Conservation (phyloP, 2,888 invertebrate genomes). For the Hirtodrosophila confusa region DNA sequence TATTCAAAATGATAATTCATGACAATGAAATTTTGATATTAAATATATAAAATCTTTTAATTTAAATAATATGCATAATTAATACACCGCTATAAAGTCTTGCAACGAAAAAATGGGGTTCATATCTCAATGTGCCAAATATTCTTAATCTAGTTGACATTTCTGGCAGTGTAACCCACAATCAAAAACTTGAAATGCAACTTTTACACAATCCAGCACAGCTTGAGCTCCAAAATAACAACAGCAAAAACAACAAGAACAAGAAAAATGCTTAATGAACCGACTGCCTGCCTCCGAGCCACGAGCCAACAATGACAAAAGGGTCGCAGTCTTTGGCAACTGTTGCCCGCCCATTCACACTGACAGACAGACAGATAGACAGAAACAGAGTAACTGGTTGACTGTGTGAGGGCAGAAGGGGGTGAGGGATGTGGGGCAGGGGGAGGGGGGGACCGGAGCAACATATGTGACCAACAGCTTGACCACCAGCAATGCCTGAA, state of each 20-base stretch:
- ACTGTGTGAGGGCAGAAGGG: slow-evolving; percentile 12
- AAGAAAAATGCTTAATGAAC: slow-evolving; percentile 71
- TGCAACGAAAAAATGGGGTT: neutral
- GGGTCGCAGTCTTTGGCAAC: slow-evolving; percentile 69
- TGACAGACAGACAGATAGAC: slow-evolving; percentile 24
- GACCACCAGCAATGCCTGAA: slow-evolving; percentile 31
- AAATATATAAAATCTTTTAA: too few relatives aligned
- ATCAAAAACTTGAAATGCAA: slow-evolving; percentile 52
- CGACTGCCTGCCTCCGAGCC: slow-evolving; percentile 37
- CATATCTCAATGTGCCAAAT: slow-evolving; percentile 9
- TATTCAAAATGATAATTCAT: too few relatives aligned
- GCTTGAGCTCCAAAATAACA: slow-evolving; percentile 54
- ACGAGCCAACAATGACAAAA: slow-evolving; percentile 40
- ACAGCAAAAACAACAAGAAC: slow-evolving; percentile 16
- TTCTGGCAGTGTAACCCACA: slow-evolving; percentile 44
- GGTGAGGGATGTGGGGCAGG: neutral
- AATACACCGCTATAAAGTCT: too few relatives aligned
- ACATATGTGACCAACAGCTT: slow-evolving; percentile 68
- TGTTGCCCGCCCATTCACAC: slow-evolving; percentile 73
- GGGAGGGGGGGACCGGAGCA: neutral
- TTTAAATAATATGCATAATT: too few relatives aligned
- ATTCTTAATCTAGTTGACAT: slow-evolving; percentile 11
- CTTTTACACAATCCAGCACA: slow-evolving; percentile 60
- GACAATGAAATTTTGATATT: too few relatives aligned
- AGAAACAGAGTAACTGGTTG: slow-evolving; percentile 4